Evolutionary conservation across 2,888 invertebrate genomes (phyloP), one percentile per base, ranked within the genome.

Genomic region (Pasiphila rectangulata): DNA sequence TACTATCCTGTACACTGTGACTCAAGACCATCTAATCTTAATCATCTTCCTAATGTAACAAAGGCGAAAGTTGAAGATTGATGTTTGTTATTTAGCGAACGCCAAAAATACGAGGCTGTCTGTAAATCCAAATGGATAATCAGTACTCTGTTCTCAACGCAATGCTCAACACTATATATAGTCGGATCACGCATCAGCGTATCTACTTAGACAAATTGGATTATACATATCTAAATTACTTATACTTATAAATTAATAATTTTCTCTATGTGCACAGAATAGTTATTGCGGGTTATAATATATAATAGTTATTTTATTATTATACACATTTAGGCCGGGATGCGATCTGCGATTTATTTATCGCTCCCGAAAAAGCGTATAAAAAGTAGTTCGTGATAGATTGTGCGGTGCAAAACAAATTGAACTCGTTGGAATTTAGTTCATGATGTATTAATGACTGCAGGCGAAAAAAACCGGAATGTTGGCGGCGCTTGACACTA

Each of bases 401-500:
- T 46, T 32, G 32, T 42, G 30, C 16, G 36, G 38, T 12, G 16
- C 25, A n/a, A 24, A 47, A 48, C 13, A 42, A 54, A 56, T 57
- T 53, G 50, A 56, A 58, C 53, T 56, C 55, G 40, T 27, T 39
- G 52, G 54, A 47, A 58, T 52, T 56, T 50, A 43, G 50, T 53
- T 50, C 61, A 56, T 72, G 64, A 69, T 65, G 67, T 61, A 67
- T n/a, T 60, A 55, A 59, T 57, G 61, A 49, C 52, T 51, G 46
- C 56, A 56, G 52, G 38, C 58, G 55, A 57, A 63, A 72, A 73
- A 65, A 64, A 64, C 66, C 73, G 72, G 70, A 67, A 57, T 61
- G 45, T 50, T 69, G 74, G 71, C 70, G 67, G 54, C 52, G 41
- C 48, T 53, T 55, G 44, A 57, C 46, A 39, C 49, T 45, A 27